Percentiles rank a stretch among this genome's conserved stretches.
Evolutionary conservation across 2,888 invertebrate species (phyloP).

Genomic region (Tenodera sinensis): DNA sequence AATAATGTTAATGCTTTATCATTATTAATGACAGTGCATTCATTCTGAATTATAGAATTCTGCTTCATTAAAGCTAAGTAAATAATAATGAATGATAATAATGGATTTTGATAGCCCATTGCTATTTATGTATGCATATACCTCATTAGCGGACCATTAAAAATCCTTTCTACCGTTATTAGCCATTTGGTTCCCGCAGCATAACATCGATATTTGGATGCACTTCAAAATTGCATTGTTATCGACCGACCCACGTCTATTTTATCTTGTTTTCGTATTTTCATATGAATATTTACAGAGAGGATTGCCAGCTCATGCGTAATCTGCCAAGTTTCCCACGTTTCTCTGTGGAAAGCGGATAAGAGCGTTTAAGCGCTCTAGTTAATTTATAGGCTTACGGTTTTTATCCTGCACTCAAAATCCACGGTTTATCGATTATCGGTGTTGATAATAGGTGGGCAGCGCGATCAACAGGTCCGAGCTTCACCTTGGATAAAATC

Average conservation of each 20-base stretch:
- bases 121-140: neutral
- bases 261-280: neutral
- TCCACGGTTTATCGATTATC: neutral
- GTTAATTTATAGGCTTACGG: neutral
- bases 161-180: neutral
- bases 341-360: neutral
- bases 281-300: neutral
- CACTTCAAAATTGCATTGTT: neutral
- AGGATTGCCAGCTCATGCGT: neutral
- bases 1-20: neutral
- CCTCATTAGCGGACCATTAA: neutral
- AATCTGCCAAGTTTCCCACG: neutral
- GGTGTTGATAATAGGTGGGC: neutral
- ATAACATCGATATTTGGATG: neutral
- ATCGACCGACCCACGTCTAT: neutral
- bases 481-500: neutral
- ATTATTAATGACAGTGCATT: neutral
- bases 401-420: neutral
- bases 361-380: neutral
- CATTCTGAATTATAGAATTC: neutral
- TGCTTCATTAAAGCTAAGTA: neutral
- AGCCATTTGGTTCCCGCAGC: neutral
- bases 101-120: neutral
- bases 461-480: neutral
- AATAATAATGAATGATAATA: neutral